Evolutionary conservation across 2,888 invertebrate genomes (phyloP).

Genomic region (Pseudeuparius sepicola): DNA sequence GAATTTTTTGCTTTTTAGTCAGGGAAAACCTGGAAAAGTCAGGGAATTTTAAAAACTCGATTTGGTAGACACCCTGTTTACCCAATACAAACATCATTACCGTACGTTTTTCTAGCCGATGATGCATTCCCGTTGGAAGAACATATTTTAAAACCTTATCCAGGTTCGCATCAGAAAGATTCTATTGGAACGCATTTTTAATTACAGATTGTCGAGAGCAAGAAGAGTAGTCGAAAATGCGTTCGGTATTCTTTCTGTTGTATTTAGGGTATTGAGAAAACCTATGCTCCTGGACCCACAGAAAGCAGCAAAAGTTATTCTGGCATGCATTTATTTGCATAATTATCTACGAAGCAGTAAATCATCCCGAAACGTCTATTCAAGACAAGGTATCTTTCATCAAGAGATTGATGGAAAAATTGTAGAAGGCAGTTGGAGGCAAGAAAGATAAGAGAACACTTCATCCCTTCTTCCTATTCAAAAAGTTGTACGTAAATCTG

Average conservation of each 20-base stretch:
- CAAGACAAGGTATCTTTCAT: not conserved
- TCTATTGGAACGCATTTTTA: conserved; percentile 25
- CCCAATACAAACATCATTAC: too few species aligned
- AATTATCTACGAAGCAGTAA: conserved; percentile 16
- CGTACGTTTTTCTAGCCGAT: conserved; percentile 16
- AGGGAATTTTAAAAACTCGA: too few species aligned
- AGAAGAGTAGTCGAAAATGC: conserved; percentile 16
- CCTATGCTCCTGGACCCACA: conserved; percentile 24
- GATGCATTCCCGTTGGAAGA: conserved; percentile 29
- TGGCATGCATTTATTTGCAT: conserved; percentile 22
- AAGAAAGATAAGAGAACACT: too few species aligned
- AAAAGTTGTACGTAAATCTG: conserved; percentile 4
- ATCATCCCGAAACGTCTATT: conserved; percentile 5
- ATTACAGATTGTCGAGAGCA: conserved; percentile 25
- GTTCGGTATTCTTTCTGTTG: too few species aligned
- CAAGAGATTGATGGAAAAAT: conserved; percentile 6
- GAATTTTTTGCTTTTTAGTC: too few species aligned
- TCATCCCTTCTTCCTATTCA: conserved; percentile 8
- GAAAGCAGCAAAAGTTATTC: conserved; percentile 23
- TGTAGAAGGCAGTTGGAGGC: too few species aligned
- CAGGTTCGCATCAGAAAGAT: conserved; percentile 16
- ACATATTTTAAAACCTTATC: conserved; percentile 18
- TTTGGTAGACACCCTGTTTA: too few species aligned
- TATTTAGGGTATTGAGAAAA: conserved; percentile 26
- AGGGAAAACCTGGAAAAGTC: too few species aligned